Conservation (phyloP, 2,888 invertebrate genomes). For the Andrena minutula region DNA sequence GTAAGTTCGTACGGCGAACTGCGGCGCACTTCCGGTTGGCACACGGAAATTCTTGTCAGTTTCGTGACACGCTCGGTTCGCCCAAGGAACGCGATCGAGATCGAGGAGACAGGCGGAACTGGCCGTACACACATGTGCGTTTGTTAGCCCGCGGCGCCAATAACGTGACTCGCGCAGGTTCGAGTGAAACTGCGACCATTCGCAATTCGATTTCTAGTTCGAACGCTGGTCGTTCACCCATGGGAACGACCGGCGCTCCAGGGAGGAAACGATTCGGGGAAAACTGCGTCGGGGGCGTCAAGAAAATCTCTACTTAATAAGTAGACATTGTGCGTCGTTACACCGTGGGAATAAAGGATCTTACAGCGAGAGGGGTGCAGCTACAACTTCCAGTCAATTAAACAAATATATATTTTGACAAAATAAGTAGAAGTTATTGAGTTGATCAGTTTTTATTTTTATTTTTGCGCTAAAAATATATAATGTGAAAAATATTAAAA, state of each 20-base stretch:
- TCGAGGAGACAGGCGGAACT: slow-evolving; percentile 15
- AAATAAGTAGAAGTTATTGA: too few species aligned
- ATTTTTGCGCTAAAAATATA: too few species aligned
- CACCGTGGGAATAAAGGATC: too few species aligned
- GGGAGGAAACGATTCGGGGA: not conserved
- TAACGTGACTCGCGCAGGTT: slow-evolving; percentile 11
- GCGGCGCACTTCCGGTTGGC: slow-evolving; percentile 9
- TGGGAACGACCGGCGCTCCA: not conserved
- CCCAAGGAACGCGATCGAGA: slow-evolving; percentile 5
- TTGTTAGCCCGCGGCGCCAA: slow-evolving; percentile 11
- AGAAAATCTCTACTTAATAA: too few species aligned
- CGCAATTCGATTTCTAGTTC: slow-evolving; percentile 56
- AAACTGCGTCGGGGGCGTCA: not conserved
- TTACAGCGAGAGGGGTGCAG: too few species aligned
- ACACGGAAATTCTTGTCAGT: slow-evolving; percentile 16
- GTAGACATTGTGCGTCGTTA: too few species aligned
- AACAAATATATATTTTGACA: too few species aligned
- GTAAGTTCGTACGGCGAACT: not conserved
- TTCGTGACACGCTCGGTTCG: not conserved
- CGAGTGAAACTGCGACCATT: slow-evolving; percentile 47
- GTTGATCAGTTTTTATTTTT: too few species aligned
- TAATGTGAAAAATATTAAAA: too few species aligned
- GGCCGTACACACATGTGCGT: not conserved
- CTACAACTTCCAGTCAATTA: too few species aligned
- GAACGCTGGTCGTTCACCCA: slow-evolving; percentile 47